Percentiles rank a stretch among this genome's conserved stretches.
Conservation (phyloP, 2,888 invertebrate species). For the Drosophila borealis region DNA sequence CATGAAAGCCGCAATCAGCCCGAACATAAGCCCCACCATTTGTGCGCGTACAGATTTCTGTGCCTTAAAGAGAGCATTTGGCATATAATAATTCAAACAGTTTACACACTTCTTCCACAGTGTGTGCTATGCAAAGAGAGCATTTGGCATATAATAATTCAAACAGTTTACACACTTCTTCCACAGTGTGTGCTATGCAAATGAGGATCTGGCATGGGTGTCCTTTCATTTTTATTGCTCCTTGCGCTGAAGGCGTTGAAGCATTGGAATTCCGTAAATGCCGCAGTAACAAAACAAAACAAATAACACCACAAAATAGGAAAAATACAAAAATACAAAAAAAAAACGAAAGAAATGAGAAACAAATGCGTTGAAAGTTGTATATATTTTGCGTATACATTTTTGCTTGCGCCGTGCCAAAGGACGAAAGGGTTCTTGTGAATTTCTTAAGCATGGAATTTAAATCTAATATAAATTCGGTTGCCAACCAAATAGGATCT, state of each 20-base stretch:
- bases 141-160: constrained; percentile 6
- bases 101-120: constrained; percentile 28
- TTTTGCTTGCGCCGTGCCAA: constrained; percentile 48
- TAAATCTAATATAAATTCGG: constrained; percentile 14
- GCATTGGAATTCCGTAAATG: constrained; percentile 54
- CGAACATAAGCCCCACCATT: constrained; percentile 24
- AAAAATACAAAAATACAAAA: constrained; percentile 22
- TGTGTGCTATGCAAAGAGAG: constrained; percentile 50
- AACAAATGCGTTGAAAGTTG: constrained; percentile 65
- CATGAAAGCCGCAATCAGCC: constrained; percentile 53
- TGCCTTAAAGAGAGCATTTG: constrained; percentile 39
- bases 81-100: constrained; percentile 1
- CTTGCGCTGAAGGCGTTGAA: constrained; percentile 49
- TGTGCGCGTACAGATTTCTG: constrained; percentile 5
- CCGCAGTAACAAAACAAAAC: constrained; percentile 44
- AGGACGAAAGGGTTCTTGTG: constrained; percentile 48
- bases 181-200: constrained; percentile 45
- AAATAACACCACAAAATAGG: constrained; percentile 32
- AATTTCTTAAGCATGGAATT: constrained; percentile 23
- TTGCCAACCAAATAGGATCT: constrained; percentile 15
- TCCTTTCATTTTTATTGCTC: constrained; percentile 45
- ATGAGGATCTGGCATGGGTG: constrained; percentile 27
- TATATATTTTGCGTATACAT: constrained; percentile 41
- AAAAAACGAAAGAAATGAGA: constrained; percentile 30
- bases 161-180: constrained; percentile 28